These are phyloP conservation scores for Gobio occitaniae DNA, from an alignment of 2,797 vertebrate genomes.

Conservation along the genomic window DNA sequence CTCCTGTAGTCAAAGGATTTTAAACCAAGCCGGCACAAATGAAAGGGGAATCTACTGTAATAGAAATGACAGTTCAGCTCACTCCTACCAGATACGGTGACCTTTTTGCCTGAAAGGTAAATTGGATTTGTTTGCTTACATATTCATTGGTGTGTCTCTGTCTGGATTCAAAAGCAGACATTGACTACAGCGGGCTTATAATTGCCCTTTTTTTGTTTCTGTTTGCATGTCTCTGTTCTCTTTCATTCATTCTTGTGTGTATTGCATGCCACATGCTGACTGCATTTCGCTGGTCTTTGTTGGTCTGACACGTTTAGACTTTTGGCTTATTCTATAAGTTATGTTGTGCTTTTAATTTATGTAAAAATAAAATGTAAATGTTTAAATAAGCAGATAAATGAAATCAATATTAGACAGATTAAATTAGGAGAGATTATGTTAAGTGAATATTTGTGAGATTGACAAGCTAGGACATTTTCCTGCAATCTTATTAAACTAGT, in stretches of 20 bases:
- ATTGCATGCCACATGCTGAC: slow-evolving; percentile 17
- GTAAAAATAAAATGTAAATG: neutral
- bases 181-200: slow-evolving; percentile 4
- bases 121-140: slow-evolving; percentile 20
- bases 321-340: slow-evolving; percentile 8
- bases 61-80: slow-evolving; percentile 42
- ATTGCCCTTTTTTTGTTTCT: slow-evolving; percentile 40
- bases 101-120: slow-evolving; percentile 56
- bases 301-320: slow-evolving; percentile 14
- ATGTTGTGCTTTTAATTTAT: neutral
- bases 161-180: neutral
- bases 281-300: slow-evolving; percentile 28
- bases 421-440: neutral
- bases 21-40: slow-evolving; percentile 27
- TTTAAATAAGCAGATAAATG: neutral
- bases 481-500: neutral
- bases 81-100: slow-evolving; percentile 16
- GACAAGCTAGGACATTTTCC: neutral
- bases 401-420: neutral
- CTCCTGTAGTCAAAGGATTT: slow-evolving; percentile 42
- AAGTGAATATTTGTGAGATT: neutral
- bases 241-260: slow-evolving; percentile 33
- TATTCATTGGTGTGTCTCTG: neutral
- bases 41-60: slow-evolving; percentile 7
- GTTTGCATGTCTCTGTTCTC: slow-evolving; percentile 2